Evolutionary conservation across 2,888 invertebrate species (phyloP).

Genomic region (Drosophila kanekoi): DNA sequence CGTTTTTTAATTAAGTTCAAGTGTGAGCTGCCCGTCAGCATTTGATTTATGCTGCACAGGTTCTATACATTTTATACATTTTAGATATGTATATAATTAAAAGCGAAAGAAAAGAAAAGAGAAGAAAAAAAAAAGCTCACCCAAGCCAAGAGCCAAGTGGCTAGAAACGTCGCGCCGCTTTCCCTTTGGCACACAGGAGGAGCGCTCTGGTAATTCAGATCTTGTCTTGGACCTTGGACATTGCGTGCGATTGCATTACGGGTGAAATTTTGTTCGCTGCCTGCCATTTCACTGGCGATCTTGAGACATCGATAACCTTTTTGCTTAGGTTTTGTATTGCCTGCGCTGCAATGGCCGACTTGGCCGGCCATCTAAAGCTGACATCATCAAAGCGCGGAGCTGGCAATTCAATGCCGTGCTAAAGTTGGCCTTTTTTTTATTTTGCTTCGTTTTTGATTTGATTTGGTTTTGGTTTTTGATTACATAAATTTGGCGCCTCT

Average conservation of each 20-base stretch:
- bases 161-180: slow-evolving; percentile 48
- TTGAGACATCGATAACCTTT: slow-evolving; percentile 73
- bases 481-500: slow-evolving; percentile 73
- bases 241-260: slow-evolving; percentile 79
- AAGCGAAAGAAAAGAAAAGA: slow-evolving; percentile 8
- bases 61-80: slow-evolving; percentile 35
- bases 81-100: slow-evolving; percentile 48
- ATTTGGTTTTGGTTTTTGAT: slow-evolving; percentile 64
- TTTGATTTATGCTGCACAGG: slow-evolving; percentile 67
- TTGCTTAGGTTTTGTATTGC: slow-evolving; percentile 62
- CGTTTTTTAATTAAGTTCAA: slow-evolving; percentile 71
- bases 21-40: slow-evolving; percentile 55
- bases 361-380: slow-evolving; percentile 50
- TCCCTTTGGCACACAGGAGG: slow-evolving; percentile 55
- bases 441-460: background rate
- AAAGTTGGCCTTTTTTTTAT: slow-evolving; percentile 30
- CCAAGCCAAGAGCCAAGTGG: slow-evolving; percentile 43
- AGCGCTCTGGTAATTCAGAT: slow-evolving; percentile 43
- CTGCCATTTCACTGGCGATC: slow-evolving; percentile 67
- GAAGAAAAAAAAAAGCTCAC: slow-evolving; percentile 22
- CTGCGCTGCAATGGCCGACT: slow-evolving; percentile 1
- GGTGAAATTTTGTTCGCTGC: slow-evolving; percentile 65
- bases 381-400: slow-evolving; percentile 66
- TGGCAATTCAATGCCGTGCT: slow-evolving; percentile 66
- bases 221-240: slow-evolving; percentile 65